Conservation (phyloP, 2,888 invertebrate genomes). For the Asteroscopus sphinx region DNA sequence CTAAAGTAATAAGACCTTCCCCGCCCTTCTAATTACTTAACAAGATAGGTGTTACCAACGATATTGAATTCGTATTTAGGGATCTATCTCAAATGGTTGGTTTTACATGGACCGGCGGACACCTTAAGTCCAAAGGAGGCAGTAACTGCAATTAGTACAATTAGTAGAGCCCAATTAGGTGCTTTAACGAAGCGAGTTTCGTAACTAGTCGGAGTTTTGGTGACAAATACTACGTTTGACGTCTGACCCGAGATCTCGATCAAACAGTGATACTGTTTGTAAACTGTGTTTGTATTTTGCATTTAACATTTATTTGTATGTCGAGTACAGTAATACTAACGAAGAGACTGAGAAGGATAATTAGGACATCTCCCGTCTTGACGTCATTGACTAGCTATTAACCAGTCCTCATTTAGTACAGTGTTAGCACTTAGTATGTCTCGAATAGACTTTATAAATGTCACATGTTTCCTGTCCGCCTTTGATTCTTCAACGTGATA, state of each 20-base stretch:
- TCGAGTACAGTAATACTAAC: constrained; percentile 33
- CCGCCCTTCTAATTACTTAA: constrained; percentile 48
- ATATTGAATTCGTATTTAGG: constrained; percentile 47
- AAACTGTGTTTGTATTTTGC: constrained; percentile 68
- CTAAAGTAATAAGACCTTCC: constrained; percentile 49
- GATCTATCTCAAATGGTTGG: constrained; percentile 55
- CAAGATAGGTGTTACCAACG: constrained; percentile 54
- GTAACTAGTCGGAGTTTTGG: constrained; percentile 77
- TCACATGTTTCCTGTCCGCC: constrained; percentile 15
- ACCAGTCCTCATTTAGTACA: constrained; percentile 28
- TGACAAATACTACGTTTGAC: constrained; percentile 82
- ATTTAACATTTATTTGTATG: constrained; percentile 52
- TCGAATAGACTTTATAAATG: constrained; percentile 24
- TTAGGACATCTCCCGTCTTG: constrained; percentile 45
- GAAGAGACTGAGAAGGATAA: constrained; percentile 30
- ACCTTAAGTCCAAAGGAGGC: constrained; percentile 84
- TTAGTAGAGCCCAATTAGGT: constrained; percentile 86
- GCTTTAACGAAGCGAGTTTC: constrained; percentile 85
- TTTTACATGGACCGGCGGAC: constrained; percentile 63
- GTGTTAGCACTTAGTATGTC: constrained; percentile 47
- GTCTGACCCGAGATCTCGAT: constrained; percentile 79
- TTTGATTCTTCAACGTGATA: constrained; percentile 23
- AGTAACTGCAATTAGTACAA: constrained; percentile 83
- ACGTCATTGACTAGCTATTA: constrained; percentile 45
- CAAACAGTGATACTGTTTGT: constrained; percentile 69